phyloP scores from a whole-genome alignment of 2,888 invertebrate genomes.

The Teleiodes luculella region DNA sequence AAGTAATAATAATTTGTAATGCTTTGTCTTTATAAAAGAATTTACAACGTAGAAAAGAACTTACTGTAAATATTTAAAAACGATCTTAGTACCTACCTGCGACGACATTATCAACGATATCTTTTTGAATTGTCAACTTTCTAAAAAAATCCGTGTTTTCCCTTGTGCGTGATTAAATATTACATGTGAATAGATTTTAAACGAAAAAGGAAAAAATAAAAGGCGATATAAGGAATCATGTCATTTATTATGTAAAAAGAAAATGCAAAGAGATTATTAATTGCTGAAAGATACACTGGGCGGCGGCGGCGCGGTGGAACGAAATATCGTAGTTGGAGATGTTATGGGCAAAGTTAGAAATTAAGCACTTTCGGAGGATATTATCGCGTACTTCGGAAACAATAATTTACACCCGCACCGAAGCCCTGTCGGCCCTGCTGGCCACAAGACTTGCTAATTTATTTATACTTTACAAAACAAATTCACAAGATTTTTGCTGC shows the following conservation, averaged over 20 bases:
- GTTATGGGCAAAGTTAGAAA: conserved; percentile 46
- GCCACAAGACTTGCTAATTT: not conserved
- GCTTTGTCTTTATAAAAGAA: no score
- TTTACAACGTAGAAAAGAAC: no score
- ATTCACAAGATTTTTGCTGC: not conserved
- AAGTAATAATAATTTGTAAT: no score
- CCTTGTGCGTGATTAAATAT: not conserved
- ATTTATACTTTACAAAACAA: not conserved
- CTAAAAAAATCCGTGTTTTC: not conserved
- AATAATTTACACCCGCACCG: conserved; percentile 34
- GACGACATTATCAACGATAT: no score
- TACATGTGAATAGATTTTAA: no score
- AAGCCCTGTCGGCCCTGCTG: not conserved
- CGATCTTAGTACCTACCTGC: no score
- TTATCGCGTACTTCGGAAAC: conserved; percentile 41
- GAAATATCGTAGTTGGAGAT: conserved; percentile 32
- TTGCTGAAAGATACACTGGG: conserved; percentile 19
- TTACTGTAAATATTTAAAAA: no score
- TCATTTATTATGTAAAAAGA: not conserved
- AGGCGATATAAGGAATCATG: not conserved
- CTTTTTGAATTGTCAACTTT: no score
- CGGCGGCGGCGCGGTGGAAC: no score
- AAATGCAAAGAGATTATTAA: not conserved
- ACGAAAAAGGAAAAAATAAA: no score
- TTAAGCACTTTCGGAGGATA: conserved; percentile 34